A percentile compares a stretch with the other conserved stretches of the same genome.
phyloP scores from a whole-genome alignment of 2,113 vertebrate species.

The Telmatochromis bifrenatus region DNA sequence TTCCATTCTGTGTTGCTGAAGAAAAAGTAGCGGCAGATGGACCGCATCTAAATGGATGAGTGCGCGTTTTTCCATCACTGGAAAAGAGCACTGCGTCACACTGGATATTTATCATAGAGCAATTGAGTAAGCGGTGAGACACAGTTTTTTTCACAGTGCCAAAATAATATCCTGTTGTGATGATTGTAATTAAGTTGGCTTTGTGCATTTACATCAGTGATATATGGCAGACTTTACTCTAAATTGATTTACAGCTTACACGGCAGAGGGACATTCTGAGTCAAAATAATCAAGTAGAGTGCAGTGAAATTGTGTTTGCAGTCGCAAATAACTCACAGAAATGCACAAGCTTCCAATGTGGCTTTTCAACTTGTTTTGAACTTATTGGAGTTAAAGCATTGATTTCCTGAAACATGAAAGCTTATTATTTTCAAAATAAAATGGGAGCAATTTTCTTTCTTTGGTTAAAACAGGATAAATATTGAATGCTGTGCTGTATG shows the following conservation, averaged over 20 bases:
- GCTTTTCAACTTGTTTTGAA: neutral
- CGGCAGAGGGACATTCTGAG: neutral
- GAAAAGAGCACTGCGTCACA: neutral
- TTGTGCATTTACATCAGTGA: neutral
- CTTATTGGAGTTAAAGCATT: neutral
- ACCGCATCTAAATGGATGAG: neutral
- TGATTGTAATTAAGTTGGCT: constrained; percentile 1
- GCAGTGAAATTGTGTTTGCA: neutral
- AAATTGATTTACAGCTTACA: neutral
- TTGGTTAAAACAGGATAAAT: neutral
- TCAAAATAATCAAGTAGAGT: neutral
- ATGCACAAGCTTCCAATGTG: neutral
- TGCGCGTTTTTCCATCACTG: neutral
- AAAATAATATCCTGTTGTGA: neutral
- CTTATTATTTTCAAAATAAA: neutral
- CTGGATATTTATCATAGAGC: constrained; percentile 5
- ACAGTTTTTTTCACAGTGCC: neutral
- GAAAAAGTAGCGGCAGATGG: neutral
- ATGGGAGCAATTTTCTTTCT: neutral
- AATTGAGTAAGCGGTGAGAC: neutral
- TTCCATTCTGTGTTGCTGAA: neutral
- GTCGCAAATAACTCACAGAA: neutral
- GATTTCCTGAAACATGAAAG: rapidly evolving
- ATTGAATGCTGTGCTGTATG: neutral
- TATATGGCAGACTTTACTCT: neutral